These are phyloP conservation scores for Tanytarsus gracilentus DNA, from an alignment of 2,888 invertebrate species.

Conservation along the genomic window DNA sequence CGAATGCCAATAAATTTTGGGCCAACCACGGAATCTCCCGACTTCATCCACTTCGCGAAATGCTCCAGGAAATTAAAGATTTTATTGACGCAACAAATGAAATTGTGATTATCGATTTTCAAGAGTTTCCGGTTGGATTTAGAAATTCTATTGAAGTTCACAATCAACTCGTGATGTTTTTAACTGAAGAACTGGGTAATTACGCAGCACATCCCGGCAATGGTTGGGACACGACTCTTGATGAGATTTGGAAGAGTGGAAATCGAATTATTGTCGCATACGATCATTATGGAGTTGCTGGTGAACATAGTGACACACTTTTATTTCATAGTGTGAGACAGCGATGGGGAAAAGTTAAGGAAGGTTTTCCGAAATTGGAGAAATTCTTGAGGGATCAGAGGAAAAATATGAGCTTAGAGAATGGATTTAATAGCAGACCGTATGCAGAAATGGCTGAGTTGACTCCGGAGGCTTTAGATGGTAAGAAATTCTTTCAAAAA, in stretches of 20 bases:
- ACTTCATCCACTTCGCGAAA: conserved; percentile 44
- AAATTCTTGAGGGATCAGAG: conserved; percentile 42
- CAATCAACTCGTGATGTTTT: conserved; percentile 45
- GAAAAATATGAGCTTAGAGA: conserved; percentile 40
- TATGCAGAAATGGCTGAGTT: conserved; percentile 60
- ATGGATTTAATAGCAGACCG: conserved; percentile 43
- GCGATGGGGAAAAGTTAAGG: conserved; percentile 57
- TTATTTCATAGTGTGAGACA: conserved; percentile 53
- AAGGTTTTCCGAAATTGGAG: conserved; percentile 48
- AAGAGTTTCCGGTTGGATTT: conserved; percentile 51
- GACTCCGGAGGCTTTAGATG: conserved; percentile 52
- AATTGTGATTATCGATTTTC: conserved; percentile 51
- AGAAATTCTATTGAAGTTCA: conserved; percentile 44
- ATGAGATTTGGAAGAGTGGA: conserved; percentile 46
- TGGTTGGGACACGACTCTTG: conserved; percentile 44
- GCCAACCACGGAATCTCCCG: conserved; percentile 49
- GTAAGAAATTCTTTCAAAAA: too few relatives aligned
- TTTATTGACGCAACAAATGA: conserved; percentile 51
- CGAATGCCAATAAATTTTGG: conserved; percentile 43
- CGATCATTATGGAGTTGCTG: conserved; percentile 42
- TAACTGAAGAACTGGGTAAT: conserved; percentile 48
- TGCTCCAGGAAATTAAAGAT: conserved; percentile 46
- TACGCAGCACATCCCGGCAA: conserved; percentile 45
- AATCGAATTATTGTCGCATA: conserved; percentile 48
- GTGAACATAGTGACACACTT: conserved; percentile 36